These are phyloP conservation scores for Melieria picta DNA, from an alignment of 2,888 invertebrate genomes.

Conservation along the genomic window DNA sequence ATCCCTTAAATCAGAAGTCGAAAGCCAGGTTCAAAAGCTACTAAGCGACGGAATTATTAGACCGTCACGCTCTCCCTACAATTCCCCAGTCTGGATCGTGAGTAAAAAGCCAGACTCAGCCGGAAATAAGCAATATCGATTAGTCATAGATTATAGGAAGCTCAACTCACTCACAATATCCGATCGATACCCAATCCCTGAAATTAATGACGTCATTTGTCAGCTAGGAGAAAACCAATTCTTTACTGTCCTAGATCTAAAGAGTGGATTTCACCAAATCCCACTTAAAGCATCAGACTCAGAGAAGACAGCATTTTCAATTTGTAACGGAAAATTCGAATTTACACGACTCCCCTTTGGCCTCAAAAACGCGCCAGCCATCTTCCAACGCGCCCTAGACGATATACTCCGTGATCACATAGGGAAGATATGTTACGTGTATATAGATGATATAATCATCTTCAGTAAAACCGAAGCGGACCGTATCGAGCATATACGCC, in stretches of 20 bases:
- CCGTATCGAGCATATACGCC: slow-evolving; percentile 31
- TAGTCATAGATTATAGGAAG: slow-evolving; percentile 37
- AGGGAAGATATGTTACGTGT: no score
- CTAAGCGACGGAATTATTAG: neutral
- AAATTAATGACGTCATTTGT: slow-evolving; percentile 5
- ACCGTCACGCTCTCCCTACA: slow-evolving; percentile 1
- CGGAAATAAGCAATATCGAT: slow-evolving; percentile 24
- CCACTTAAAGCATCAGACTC: no score
- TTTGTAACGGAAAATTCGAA: no score
- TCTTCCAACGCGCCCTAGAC: no score
- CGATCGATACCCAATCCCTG: slow-evolving; percentile 31
- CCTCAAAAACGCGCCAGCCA: no score
- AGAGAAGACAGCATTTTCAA: no score
- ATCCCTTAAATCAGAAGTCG: slow-evolving; percentile 24
- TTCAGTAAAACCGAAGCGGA: neutral
- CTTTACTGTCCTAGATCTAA: slow-evolving; percentile 23
- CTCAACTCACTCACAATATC: slow-evolving; percentile 28
- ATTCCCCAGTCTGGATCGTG: neutral
- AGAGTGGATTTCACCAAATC: slow-evolving; percentile 17
- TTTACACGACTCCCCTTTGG: no score
- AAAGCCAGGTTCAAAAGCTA: slow-evolving; percentile 7
- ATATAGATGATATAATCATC: no score
- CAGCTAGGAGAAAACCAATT: slow-evolving; percentile 17
- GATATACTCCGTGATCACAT: no score
- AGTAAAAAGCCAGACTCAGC: neutral